Conservation (phyloP, 2,113 vertebrate species). For the Ciconia stormi region DNA sequence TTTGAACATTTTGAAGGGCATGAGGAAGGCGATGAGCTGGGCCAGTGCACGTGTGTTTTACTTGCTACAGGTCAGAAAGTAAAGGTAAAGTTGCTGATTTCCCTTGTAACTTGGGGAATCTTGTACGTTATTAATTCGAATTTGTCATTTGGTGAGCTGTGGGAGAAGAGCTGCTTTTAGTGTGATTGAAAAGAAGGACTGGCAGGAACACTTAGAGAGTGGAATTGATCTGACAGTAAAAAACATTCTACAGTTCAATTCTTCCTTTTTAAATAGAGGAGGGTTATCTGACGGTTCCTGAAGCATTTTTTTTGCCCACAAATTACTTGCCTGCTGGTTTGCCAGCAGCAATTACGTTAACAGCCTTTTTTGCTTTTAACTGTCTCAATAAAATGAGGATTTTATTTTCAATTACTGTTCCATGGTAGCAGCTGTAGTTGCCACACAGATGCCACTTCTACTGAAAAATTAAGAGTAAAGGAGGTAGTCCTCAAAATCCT, state of each 20-base stretch:
- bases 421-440: background rate
- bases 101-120: background rate
- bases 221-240: background rate
- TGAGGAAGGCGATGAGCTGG: background rate
- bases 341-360: background rate
- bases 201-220: background rate
- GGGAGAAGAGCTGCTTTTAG: background rate
- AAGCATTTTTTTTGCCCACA: background rate
- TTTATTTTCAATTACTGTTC: background rate
- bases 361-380: background rate
- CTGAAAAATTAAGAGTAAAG: background rate
- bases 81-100: background rate
- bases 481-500: background rate
- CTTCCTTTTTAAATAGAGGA: background rate
- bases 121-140: background rate
- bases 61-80: background rate
- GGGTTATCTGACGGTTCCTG: background rate
- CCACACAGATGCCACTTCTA: background rate
- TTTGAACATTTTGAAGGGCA: background rate
- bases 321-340: background rate
- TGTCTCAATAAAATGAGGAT: background rate
- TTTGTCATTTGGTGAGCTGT: background rate
- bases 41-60: accelerated
- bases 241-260: background rate
- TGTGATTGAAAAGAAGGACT: background rate